phyloP scores from a whole-genome alignment of 2,888 invertebrate species.

The Sepiola atlantica region DNA sequence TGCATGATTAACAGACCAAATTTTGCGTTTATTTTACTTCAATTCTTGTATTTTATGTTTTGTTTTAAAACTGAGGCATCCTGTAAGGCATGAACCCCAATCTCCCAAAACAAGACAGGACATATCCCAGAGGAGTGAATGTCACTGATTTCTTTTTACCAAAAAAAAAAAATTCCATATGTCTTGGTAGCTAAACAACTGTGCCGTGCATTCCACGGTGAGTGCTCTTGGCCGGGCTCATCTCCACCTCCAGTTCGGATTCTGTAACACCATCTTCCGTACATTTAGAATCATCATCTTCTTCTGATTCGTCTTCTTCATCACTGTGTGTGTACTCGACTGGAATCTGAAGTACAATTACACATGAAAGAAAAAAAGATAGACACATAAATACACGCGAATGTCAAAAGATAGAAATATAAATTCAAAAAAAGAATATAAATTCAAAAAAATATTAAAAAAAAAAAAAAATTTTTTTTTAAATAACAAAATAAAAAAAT shows the following conservation, averaged over 20 bases:
- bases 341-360: conserved; percentile 41
- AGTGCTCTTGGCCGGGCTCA: background rate
- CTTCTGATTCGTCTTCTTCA: conserved; percentile 38
- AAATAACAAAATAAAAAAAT: too few species aligned
- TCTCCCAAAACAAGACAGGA: background rate
- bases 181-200: background rate
- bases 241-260: conserved; percentile 16
- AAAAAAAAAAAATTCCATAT: background rate
- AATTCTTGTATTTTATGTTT: background rate
- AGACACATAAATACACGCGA: background rate
- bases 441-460: too few species aligned
- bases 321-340: conserved; percentile 47
- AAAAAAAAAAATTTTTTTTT: too few species aligned
- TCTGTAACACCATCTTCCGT: conserved; percentile 36
- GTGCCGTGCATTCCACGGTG: conserved; percentile 37
- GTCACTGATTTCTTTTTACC: background rate
- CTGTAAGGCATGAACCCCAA: background rate
- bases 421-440: too few species aligned
- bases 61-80: background rate
- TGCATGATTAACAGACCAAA: background rate
- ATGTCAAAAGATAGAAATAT: too few species aligned
- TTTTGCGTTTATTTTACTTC: background rate
- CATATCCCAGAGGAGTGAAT: background rate
- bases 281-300: conserved; percentile 22
- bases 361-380: background rate